Conservation (phyloP, 2,888 invertebrate species). For the Ectemnius continuus region DNA sequence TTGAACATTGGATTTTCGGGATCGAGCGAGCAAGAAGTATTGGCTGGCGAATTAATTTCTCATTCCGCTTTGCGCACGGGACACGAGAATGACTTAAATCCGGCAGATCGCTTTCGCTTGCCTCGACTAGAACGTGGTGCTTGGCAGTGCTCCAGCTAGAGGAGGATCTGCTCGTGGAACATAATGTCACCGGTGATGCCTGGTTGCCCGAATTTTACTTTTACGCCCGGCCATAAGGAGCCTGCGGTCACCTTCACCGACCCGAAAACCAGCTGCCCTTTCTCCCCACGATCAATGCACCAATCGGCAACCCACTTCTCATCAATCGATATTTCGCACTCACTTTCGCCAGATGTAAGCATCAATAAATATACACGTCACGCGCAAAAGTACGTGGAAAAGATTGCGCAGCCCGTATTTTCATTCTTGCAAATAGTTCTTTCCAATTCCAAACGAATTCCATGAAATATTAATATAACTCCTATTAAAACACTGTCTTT, state of each 20-base stretch:
- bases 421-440: no score
- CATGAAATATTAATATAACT: no score
- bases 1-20: no score
- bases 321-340: no score
- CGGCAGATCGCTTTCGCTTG: conserved; percentile 57
- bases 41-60: conserved; percentile 36
- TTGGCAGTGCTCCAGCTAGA: conserved; percentile 49
- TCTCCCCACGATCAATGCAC: no score
- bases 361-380: no score
- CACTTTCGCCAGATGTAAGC: no score
- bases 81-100: conserved; percentile 56
- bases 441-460: no score
- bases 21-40: neutral
- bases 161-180: conserved; percentile 24
- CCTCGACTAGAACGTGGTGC: conserved; percentile 18
- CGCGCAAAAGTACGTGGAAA: no score
- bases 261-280: neutral
- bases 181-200: conserved; percentile 32
- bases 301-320: no score
- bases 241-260: neutral
- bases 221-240: conserved; percentile 5
- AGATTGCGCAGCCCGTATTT: no score
- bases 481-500: no score
- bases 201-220: conserved; percentile 42
- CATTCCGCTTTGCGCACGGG: conserved; percentile 27